Evolutionary conservation across 2,797 vertebrate species (phyloP).

Genomic region (Pangasius djambal): DNA sequence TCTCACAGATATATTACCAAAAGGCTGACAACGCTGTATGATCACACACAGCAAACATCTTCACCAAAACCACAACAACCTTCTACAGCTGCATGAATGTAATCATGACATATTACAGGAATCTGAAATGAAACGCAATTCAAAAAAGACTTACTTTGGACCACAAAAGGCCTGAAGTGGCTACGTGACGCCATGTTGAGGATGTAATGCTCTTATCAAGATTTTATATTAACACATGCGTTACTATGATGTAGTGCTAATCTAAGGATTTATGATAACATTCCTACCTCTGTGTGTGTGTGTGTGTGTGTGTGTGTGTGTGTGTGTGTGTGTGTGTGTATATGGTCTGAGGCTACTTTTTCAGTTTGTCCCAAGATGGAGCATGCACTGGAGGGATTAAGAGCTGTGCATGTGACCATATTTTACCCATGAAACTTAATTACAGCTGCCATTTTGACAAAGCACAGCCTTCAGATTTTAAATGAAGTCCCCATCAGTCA

Average conservation of each 20-base stretch:
- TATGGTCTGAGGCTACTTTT: conserved; percentile 36
- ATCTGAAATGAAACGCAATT: not conserved
- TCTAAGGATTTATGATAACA: conserved; percentile 9
- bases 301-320: conserved; percentile 12
- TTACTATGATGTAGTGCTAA: conserved; percentile 19
- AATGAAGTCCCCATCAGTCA: conserved; percentile 93
- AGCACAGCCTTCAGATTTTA: conserved; percentile 81
- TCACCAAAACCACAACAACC: conserved; percentile 25
- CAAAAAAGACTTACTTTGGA: not conserved
- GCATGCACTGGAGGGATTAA: conserved; percentile 72
- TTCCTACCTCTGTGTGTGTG: conserved; percentile 16
- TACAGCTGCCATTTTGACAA: conserved; percentile 91
- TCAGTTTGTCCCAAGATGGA: conserved; percentile 2
- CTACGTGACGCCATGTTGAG: not conserved
- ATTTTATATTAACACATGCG: not conserved
- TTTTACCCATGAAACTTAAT: conserved; percentile 81
- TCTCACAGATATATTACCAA: not conserved
- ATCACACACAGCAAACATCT: conserved; percentile 9
- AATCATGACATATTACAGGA: not conserved
- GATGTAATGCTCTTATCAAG: not conserved
- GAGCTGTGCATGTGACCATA: conserved; percentile 89
- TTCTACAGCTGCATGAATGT: not conserved
- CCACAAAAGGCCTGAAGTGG: not conserved
- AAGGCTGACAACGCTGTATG: not conserved
- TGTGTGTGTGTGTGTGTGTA: not conserved